Percentiles rank a stretch among this genome's conserved stretches.
These are phyloP conservation scores for Ferrisia virgata DNA, from an alignment of 2,888 invertebrate genomes.

Conservation along the genomic window DNA sequence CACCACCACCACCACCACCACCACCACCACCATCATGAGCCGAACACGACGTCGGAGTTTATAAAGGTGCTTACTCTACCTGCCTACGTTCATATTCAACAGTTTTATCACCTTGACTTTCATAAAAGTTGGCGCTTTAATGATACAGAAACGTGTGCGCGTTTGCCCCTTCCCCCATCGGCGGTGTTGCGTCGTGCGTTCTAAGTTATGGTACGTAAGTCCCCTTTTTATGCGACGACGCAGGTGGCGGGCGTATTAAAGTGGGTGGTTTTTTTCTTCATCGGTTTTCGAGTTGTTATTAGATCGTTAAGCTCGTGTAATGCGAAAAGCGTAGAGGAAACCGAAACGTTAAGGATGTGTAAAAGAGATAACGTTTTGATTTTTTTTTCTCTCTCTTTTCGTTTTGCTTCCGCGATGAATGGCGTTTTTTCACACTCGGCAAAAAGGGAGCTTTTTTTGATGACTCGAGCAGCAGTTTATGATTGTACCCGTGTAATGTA, in stretches of 20 bases:
- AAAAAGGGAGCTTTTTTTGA: neutral
- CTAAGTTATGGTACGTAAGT: neutral
- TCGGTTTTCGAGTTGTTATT: neutral
- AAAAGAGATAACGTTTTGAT: constrained; percentile 2
- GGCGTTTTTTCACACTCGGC: too few species aligned
- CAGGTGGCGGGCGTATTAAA: neutral
- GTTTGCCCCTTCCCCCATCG: too few species aligned
- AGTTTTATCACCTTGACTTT: constrained; percentile 15
- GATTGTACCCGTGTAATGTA: too few species aligned
- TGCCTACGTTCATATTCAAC: neutral
- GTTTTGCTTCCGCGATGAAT: too few species aligned
- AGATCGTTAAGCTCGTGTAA: constrained; percentile 4
- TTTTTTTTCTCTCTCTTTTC: neutral
- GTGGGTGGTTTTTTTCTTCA: neutral
- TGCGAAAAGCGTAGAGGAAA: neutral
- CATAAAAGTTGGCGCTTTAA: constrained; percentile 1
- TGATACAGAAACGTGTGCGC: neutral
- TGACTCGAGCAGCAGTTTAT: neutral
- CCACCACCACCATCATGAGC: too few species aligned
- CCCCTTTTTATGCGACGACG: neutral
- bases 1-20: too few species aligned
- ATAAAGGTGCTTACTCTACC: neutral
- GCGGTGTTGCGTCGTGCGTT: too few species aligned
- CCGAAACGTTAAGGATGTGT: neutral
- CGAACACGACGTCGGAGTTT: neutral